A percentile compares a stretch with the other conserved stretches of the same genome.
Conservation (phyloP, 1,140 invertebrate genomes). For the Gerris buenoi region DNA sequence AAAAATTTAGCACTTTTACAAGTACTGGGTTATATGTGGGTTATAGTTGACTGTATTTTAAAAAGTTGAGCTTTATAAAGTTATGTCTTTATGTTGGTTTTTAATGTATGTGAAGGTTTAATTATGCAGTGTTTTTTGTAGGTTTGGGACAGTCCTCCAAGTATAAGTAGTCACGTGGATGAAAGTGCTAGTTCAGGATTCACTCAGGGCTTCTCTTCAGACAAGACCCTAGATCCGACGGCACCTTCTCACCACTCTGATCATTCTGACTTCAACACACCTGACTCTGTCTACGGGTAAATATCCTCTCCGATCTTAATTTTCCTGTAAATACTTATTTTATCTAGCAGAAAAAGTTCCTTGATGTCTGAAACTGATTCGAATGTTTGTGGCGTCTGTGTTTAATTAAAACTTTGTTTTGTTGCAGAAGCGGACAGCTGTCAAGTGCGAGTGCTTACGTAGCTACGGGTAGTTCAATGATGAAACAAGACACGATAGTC, state of each 20-base stretch:
- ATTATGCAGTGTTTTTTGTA: not conserved
- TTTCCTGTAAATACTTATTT: too few species aligned
- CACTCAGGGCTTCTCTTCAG: not conserved
- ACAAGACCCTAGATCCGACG: not conserved
- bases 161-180: not conserved
- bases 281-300: slow-evolving; percentile 1
- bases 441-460: not conserved
- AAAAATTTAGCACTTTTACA: too few species aligned
- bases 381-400: too few species aligned
- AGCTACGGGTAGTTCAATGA: not conserved
- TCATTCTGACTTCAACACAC: not conserved
- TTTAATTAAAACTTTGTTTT: too few species aligned
- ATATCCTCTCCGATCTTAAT: too few species aligned
- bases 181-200: not conserved
- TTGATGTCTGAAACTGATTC: too few species aligned
- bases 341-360: too few species aligned
- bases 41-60: too few species aligned
- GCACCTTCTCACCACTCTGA: not conserved
- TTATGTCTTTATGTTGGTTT: not conserved
- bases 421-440: not conserved
- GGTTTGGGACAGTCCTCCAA: not conserved
- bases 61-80: too few species aligned
- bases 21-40: too few species aligned
- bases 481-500: not conserved
- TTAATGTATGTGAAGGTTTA: not conserved